Evolutionary conservation across 2,113 vertebrate genomes (phyloP), one percentile per base, ranked within the genome.

Genomic region (Macquaria australasica): DNA sequence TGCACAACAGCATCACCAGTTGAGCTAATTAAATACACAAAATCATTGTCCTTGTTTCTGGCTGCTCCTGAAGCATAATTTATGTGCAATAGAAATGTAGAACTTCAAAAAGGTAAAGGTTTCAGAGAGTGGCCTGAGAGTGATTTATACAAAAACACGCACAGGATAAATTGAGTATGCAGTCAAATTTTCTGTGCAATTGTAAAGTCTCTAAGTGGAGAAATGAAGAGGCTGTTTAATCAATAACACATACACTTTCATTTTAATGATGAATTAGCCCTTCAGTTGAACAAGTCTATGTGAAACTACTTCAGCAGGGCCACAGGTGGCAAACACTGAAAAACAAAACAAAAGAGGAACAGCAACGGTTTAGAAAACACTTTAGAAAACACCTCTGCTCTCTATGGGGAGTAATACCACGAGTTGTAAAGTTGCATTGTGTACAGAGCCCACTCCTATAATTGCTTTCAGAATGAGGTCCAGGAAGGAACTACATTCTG

Each of bases 11-110:
- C 78, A 64, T 73, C 81, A 55, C 56, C 73, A 55, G 71, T 77
- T 79, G 39, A 50, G 53, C 72, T 88, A 82, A 89, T 92, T 81
- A 87, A 85, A 87, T 69, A 37, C 37, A 82, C n/a, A 48, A 58
- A 79, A 85, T 67, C 41, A 58, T 51, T 64, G 37, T 76, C 76
- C 48, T 73, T 23, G 28, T 45, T 43, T 63, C 50, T 58, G 34
- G 11, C 23, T 45, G 43, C n/a, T 39, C 55, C 37, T n/a, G 2
- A 77, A 55, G 34, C 18, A 31, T 58, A 45, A 70, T 77, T 50
- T 67, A 74, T 58, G 50, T 18, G 56, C 37, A 67, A 68, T 8
- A 60, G 11, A 81, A 51, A 43, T 59, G 4, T 9, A 37, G 6
- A 68, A 28, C 8, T 45, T 68, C n/a, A 48, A 21, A 31, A 80